Evolutionary conservation across 2,113 vertebrate genomes (phyloP).

Genomic region (Hemiprocne comata): DNA sequence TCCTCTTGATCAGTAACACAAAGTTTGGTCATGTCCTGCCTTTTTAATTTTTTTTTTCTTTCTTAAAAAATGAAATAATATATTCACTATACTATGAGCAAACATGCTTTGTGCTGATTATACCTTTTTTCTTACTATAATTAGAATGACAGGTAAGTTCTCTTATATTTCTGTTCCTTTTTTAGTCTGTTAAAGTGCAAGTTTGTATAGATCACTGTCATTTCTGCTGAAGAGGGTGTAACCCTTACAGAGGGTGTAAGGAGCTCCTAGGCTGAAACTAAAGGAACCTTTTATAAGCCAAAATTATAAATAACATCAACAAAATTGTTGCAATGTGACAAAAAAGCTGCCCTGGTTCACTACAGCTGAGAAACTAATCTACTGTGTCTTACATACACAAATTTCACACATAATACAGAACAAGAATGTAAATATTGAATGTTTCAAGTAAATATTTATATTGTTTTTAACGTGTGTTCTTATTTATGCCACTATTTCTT

Average conservation of each 20-base stretch:
- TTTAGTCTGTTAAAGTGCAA: neutral
- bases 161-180: neutral
- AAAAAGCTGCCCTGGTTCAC: neutral
- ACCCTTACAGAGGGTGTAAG: neutral
- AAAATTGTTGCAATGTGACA: neutral
- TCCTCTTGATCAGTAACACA: neutral
- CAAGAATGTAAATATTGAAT: neutral
- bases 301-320: neutral
- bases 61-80: neutral
- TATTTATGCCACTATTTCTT: neutral
- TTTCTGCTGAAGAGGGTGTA: neutral
- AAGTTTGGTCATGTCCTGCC: neutral
- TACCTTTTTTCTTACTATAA: too few relatives aligned
- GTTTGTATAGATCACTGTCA: neutral
- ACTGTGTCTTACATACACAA: neutral
- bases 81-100: neutral
- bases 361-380: neutral
- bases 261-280: neutral
- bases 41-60: neutral
- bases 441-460: neutral
- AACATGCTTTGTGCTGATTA: neutral
- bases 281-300: neutral
- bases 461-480: neutral
- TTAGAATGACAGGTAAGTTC: neutral
- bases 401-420: neutral